Base-by-base conservation (phyloP, 1,140 invertebrate genomes). In the Apis florea region DNA sequence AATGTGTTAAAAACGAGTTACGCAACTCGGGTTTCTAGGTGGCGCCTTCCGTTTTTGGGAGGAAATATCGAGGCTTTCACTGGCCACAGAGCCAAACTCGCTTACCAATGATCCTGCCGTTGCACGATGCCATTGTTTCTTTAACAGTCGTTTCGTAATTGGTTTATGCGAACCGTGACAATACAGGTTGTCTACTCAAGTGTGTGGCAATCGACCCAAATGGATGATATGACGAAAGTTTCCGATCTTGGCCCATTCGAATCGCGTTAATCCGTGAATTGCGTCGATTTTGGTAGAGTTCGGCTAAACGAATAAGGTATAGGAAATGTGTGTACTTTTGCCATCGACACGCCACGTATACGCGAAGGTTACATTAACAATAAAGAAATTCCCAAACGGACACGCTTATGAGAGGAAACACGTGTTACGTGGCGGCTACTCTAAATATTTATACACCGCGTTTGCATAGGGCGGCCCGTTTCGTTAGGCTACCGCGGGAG, bases 381-480 rank as follows among this genome's bases (percentile, higher is more conserved):
- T 67, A 68, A 76, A 69, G 66, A 68, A 61, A 51, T 69, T n/a
- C 40, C 21, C 49, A n/a, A 47, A 21, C 31, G 17, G 68, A 54
- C 75, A 53, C 53, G 68, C 68, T 83, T 79, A 66, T 64, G 75
- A 83, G 75, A 83, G 68, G 59, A 66, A 79, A 79, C 82, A 79
- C 59, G 82, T 72, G 77, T 66, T 83, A 59, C 77, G 59, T 68
- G 68, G 51, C 47, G 31, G 69, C 40, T 64, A 59, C 17, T 67
- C 67, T 73, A 83, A 83, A 83, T 83, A 83, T 83, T 83, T 83
- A 68, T 53, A 80, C 26, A 54, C 47, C 13, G 69, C 26, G 69
- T 83, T 68, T 73, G 54, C 82, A 21, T 26, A 66, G n/a, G 75
- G 17, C 40, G 47, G 5, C 13, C 12, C n/a, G 75, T 71, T 71